phyloP scores from a whole-genome alignment of 1,140 invertebrate genomes.

The Polypedilum pembai region DNA sequence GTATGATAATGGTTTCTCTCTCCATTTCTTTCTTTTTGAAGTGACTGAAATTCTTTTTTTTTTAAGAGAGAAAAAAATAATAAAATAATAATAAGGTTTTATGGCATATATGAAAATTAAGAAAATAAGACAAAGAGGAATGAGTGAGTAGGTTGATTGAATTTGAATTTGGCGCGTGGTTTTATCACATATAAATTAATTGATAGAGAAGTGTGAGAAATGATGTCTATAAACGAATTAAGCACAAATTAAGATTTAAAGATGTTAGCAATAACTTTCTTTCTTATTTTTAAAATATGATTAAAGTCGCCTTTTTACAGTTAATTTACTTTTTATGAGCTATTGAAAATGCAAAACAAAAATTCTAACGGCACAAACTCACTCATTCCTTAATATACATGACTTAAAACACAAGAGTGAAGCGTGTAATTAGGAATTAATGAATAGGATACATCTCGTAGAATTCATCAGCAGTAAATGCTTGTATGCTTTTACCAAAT shows the following conservation, averaged over 20 bases:
- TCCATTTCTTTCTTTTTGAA: neutral
- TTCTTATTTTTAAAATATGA: too few relatives aligned
- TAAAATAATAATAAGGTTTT: neutral
- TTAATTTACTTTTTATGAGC: too few relatives aligned
- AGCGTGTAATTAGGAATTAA: neutral
- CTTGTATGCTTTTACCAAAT: constrained; percentile 8
- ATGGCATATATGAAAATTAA: neutral
- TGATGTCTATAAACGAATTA: too few relatives aligned
- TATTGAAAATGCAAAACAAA: too few relatives aligned
- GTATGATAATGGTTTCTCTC: constrained; percentile 9
- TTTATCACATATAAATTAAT: neutral
- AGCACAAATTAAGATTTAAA: too few relatives aligned
- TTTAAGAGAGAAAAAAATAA: too few relatives aligned
- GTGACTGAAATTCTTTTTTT: neutral
- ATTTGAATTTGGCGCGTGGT: neutral
- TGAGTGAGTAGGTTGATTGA: neutral
- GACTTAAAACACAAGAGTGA: neutral
- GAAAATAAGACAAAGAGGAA: neutral
- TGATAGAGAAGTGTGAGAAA: too few relatives aligned
- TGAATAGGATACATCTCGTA: neutral
- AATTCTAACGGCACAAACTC: too few relatives aligned
- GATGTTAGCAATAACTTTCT: too few relatives aligned
- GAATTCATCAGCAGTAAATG: neutral
- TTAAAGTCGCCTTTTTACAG: too few relatives aligned
- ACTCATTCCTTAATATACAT: neutral